phyloP scores from a whole-genome alignment of 1,140 invertebrate species.

The Drosophila pallidifrons region DNA sequence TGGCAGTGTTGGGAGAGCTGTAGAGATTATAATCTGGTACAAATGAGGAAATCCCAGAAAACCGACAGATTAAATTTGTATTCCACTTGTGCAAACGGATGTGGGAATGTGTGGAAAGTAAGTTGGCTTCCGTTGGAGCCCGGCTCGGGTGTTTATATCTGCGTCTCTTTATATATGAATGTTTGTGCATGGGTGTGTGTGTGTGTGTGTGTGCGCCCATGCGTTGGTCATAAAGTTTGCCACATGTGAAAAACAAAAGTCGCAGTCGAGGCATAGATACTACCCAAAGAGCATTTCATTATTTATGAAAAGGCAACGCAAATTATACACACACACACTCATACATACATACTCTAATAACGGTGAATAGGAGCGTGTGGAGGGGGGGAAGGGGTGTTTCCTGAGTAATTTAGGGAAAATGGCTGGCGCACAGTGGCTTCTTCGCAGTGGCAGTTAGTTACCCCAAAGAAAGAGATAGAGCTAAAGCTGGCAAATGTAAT shows the following conservation, averaged over 20 bases:
- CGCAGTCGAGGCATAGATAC: slow-evolving; percentile 49
- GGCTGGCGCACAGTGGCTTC: slow-evolving; percentile 52
- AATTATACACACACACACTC: slow-evolving; percentile 68
- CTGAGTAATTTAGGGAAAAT: slow-evolving; percentile 72
- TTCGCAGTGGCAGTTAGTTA: slow-evolving; percentile 56
- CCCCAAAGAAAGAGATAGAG: slow-evolving; percentile 19
- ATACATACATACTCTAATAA: neutral
- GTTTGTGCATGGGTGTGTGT: too few relatives aligned
- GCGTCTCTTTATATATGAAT: neutral
- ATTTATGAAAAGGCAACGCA: slow-evolving; percentile 77
- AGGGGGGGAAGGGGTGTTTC: slow-evolving; percentile 7
- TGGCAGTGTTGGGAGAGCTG: neutral
- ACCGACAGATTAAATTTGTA: slow-evolving; percentile 81
- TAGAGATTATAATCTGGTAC: slow-evolving; percentile 75
- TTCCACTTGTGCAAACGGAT: slow-evolving; percentile 68
- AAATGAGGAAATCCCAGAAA: slow-evolving; percentile 79
- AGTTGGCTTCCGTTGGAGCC: slow-evolving; percentile 48
- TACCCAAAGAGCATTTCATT: slow-evolving; percentile 60
- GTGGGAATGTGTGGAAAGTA: slow-evolving; percentile 73
- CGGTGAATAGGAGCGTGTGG: neutral
- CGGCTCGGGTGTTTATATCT: slow-evolving; percentile 21
- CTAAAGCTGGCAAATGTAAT: slow-evolving; percentile 61
- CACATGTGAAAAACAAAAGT: slow-evolving; percentile 54
- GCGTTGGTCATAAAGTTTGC: slow-evolving; percentile 57
- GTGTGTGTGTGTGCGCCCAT: slow-evolving; percentile 20